Evolutionary conservation across 1,140 invertebrate genomes (phyloP).

Genomic region (Idris sp.): DNA sequence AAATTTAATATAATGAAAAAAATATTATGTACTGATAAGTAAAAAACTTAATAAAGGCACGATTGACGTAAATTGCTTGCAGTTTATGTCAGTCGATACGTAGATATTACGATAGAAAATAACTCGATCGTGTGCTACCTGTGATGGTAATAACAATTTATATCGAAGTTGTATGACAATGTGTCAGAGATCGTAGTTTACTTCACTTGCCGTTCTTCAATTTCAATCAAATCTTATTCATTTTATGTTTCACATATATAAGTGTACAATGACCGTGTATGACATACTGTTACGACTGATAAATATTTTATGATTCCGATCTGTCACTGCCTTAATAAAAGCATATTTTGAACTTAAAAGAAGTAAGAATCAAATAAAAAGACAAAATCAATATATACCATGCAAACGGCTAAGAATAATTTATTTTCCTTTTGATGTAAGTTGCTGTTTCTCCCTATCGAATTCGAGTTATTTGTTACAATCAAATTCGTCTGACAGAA

Average conservation of each 20-base stretch:
- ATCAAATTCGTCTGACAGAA: conserved; percentile 32
- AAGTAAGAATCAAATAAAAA: neutral
- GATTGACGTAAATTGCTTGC: too few species aligned
- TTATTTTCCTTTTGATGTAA: conserved; percentile 16
- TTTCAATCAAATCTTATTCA: conserved; percentile 39
- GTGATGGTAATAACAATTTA: conserved; percentile 33
- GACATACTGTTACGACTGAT: conserved; percentile 7
- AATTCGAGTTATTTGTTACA: conserved; percentile 43
- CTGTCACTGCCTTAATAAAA: neutral
- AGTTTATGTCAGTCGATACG: conserved; percentile 20
- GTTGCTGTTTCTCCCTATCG: conserved; percentile 1
- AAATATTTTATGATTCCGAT: conserved; percentile 8
- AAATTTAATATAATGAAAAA: too few species aligned
- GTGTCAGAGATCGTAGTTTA: conserved; percentile 27
- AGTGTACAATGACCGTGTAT: conserved; percentile 10
- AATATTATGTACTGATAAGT: too few species aligned
- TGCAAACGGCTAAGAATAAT: conserved; percentile 30
- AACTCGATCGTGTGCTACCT: conserved; percentile 24
- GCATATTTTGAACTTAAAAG: conserved; percentile 4
- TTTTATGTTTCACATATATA: conserved; percentile 20
- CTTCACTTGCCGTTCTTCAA: conserved; percentile 22
- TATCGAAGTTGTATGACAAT: conserved; percentile 18
- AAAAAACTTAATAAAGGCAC: too few species aligned
- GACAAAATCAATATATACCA: conserved; percentile 3
- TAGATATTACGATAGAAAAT: conserved; percentile 17